phyloP scores from a whole-genome alignment of 2,888 invertebrate species.

The Chrysolina americana region DNA sequence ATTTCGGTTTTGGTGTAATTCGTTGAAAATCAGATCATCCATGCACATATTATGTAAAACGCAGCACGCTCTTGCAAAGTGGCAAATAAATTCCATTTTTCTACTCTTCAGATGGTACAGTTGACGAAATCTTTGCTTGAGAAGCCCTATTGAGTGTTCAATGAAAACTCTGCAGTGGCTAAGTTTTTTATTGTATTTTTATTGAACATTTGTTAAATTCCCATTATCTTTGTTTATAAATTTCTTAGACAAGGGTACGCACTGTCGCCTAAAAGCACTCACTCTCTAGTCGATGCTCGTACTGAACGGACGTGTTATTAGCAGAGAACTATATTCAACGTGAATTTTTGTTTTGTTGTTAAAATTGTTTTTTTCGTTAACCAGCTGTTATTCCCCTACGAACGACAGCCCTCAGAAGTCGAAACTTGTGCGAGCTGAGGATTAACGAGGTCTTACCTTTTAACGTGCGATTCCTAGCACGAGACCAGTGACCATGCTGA shows the following conservation, averaged over 20 bases:
- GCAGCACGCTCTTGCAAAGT: slow-evolving; percentile 33
- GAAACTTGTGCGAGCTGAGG: too few species aligned
- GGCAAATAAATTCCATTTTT: slow-evolving; percentile 16
- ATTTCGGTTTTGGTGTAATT: background rate
- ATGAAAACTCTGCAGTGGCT: background rate
- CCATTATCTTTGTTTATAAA: slow-evolving; percentile 8
- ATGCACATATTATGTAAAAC: slow-evolving; percentile 31
- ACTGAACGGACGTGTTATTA: too few species aligned
- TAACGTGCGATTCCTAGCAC: too few species aligned
- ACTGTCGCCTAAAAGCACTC: background rate
- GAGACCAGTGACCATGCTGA: too few species aligned
- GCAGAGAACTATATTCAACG: too few species aligned
- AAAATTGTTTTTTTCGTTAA: too few species aligned
- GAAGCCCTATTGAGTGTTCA: background rate
- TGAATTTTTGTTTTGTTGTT: too few species aligned
- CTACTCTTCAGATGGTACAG: slow-evolving; percentile 25
- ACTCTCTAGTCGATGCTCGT: too few species aligned
- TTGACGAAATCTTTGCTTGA: slow-evolving; percentile 29
- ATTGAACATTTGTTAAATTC: background rate
- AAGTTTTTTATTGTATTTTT: slow-evolving; percentile 8
- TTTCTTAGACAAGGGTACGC: slow-evolving; percentile 2
- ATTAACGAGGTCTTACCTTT: too few species aligned
- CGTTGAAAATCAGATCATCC: slow-evolving; percentile 14
- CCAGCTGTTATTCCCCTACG: too few species aligned
- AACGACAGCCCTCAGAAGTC: too few species aligned